phyloP scores from a whole-genome alignment of 2,888 invertebrate species.

The Brenthis daphne region DNA sequence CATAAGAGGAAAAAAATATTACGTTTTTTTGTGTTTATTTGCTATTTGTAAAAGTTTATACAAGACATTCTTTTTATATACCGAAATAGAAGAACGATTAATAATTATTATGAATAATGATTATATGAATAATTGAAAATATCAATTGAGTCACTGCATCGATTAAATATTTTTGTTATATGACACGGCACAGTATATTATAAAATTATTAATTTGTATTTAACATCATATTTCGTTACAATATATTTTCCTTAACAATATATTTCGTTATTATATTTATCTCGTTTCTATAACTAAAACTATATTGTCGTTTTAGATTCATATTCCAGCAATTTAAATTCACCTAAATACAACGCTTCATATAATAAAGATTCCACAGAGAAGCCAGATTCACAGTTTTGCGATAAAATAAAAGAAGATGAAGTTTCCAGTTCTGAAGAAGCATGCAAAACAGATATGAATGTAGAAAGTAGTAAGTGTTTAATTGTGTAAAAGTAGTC shows the following conservation, averaged over 20 bases:
- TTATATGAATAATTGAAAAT: too few relatives aligned
- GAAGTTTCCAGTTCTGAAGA: conserved; percentile 90
- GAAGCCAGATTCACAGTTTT: conserved; percentile 64
- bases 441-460: conserved; percentile 63
- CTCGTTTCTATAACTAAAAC: background rate
- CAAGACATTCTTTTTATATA: too few relatives aligned
- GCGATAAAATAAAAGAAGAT: conserved; percentile 83
- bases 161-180: too few relatives aligned
- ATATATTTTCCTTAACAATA: background rate
- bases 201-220: too few relatives aligned
- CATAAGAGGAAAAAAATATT: too few relatives aligned
- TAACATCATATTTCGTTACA: background rate
- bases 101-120: too few relatives aligned
- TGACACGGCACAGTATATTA: too few relatives aligned
- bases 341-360: conserved; percentile 27
- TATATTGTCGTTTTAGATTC: conserved; percentile 41
- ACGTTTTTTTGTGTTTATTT: too few relatives aligned
- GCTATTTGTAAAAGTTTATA: too few relatives aligned
- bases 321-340: conserved; percentile 33
- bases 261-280: conserved; percentile 18
- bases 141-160: too few relatives aligned
- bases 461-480: conserved; percentile 38
- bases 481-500: too few relatives aligned
- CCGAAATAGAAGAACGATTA: too few relatives aligned
- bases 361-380: conserved; percentile 53